Base-by-base conservation (phyloP, 2,113 vertebrate genomes). In the Colaptes auratus region DNA sequence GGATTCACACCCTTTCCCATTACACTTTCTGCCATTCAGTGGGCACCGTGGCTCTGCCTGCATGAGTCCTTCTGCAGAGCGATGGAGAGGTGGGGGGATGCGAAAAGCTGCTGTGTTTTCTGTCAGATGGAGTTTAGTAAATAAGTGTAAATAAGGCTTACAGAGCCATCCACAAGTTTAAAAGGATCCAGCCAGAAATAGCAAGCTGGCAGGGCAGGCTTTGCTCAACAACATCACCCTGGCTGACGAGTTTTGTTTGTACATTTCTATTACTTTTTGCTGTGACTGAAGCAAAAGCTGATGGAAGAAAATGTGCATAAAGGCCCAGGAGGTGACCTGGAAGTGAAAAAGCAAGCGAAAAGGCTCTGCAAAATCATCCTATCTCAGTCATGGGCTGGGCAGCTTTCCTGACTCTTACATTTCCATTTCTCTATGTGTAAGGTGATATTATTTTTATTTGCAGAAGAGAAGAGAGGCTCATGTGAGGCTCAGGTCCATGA, bases 101-200 rank as follows among this genome's bases (percentile, higher is more conserved):
- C 91, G 72, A 35, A 61, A 66, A 90, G 48, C 85, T 94, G 89
- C 93, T 78, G 65, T 81, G 85, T 71, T 87, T 82, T 75, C 95
- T 96, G 96, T 96, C 95, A 94, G 82, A 86, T 83, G 76, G 72
- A 86, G 85, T 95, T 92, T 92, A 86, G 87, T 93, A 95, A 96
- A 92, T 92, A 92, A 95, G 94, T 95, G 95, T 93, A 95, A 95
- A 95, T 82, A 93, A 91, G 72, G 67, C 52, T 86, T 33, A 70
- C 83, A 92, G 87, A 93, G 78, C 67, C 44, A 11, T 91, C 89
- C 85, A 91, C 75, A 88, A 92, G 76, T 95, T 97, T 78, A 86
- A 95, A 92, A 91, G 58, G 79, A 83, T 91, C 39, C 82, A 94
- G 73, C 30, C 91, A 96, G 79, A 95, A 95, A 93, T 81, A 96